These are phyloP conservation scores for Lutraria lutraria DNA, from an alignment of 2,888 invertebrate species.

Conservation along the genomic window DNA sequence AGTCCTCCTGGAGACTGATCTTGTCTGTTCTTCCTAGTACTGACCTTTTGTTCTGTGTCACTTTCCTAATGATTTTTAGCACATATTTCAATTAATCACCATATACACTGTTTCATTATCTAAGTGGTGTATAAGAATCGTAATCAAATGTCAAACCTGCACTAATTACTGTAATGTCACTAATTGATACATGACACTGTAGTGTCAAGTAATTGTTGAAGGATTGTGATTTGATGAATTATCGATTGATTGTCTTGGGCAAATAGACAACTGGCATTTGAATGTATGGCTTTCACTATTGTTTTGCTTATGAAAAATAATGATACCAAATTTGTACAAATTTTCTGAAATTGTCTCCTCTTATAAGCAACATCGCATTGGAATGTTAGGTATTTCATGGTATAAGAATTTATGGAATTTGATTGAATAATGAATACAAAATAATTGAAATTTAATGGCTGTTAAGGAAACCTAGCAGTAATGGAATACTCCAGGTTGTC, in stretches of 20 bases:
- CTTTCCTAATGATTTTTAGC: background rate
- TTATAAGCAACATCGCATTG: background rate
- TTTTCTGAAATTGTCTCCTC: background rate
- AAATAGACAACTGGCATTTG: slow-evolving; percentile 9
- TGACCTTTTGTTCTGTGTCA: background rate
- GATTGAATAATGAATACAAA: background rate
- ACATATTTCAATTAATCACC: no score
- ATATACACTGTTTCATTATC: background rate
- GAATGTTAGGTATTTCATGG: background rate
- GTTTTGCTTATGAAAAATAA: no score
- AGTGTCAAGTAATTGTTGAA: background rate
- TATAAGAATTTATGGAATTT: background rate
- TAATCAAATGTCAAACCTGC: background rate
- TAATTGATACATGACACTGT: background rate
- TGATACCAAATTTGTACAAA: no score
- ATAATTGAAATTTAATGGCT: background rate
- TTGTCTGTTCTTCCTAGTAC: no score
- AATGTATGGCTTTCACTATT: background rate
- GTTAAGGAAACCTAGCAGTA: background rate
- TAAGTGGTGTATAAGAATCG: background rate
- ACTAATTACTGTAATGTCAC: background rate
- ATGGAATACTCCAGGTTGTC: background rate
- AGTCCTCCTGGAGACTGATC: no score
- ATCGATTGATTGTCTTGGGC: background rate
- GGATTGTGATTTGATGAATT: background rate